Evolutionary conservation across 1,140 invertebrate genomes (phyloP), one percentile per base, ranked within the genome.

Genomic region (Tachypleus tridentatus): DNA sequence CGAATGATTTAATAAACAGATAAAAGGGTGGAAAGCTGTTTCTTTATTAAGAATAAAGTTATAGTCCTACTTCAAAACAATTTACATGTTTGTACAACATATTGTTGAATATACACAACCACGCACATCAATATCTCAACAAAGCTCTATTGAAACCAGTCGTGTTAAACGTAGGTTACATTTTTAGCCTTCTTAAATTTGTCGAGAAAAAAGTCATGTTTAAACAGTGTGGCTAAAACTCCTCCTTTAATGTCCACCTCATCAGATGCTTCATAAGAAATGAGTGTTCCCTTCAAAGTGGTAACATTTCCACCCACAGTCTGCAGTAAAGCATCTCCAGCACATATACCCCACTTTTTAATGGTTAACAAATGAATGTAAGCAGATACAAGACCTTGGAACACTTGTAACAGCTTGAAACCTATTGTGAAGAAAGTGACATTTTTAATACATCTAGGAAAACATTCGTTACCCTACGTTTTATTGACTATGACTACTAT

Each of bases 331-430:
- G 95, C 97, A 78, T 98, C 87, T 49, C 93, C 93, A 50, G 97
- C 93, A 80, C 97, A 99, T 63, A 98, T 85, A 74, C 99, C 97
- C 97, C 97, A 99, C 76, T 99, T 99, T 74, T 98, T 98, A 29
- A 99, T 98, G 11, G 82, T 79, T 5, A 93, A 98, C 4, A 83
- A 84, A 74, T 99, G 97, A 7, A 98, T 77, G 74, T 99, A 99
- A 0, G 89, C 85, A 73, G 93, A 88, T 3, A 86, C 91, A 70
- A 88, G 87, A 48, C 88, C 87, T 71, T 86, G 84, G 0, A 90
- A 83, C 8, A 99, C 84, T 76, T 93, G 86, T 63, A 98, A 78
- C 5, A 87, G 86, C 80, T 99, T 99, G 76, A 91, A 98, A 49
- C 91, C 91, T 86, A 29, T 29, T 0, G 29, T 29, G 29, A 29